Evolutionary conservation across 2,888 invertebrate genomes (phyloP).

Genomic region (Hydropsyche betteni): DNA sequence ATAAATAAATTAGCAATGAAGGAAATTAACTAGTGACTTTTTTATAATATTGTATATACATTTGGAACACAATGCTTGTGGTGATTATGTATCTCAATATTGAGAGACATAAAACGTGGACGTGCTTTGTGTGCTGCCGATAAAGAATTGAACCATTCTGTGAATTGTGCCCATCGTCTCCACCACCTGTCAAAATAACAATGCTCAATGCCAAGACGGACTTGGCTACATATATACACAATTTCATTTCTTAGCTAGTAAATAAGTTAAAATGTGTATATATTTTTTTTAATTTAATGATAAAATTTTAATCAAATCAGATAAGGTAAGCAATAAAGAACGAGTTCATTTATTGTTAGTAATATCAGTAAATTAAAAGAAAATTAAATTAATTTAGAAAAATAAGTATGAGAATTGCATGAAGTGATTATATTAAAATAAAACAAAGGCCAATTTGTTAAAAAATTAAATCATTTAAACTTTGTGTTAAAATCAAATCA

Average conservation of each 20-base stretch:
- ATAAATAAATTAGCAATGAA: neutral
- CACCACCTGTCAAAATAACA: slow-evolving; percentile 67
- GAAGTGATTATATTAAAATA: slow-evolving; percentile 12
- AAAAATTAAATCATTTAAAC: neutral
- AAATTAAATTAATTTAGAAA: slow-evolving; percentile 3
- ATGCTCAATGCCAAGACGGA: slow-evolving; percentile 45
- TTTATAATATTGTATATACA: slow-evolving; percentile 34
- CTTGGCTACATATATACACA: slow-evolving; percentile 32
- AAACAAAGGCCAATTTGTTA: slow-evolving; percentile 1
- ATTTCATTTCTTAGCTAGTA: neutral
- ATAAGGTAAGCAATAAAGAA: slow-evolving; percentile 4
- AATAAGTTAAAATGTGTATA: slow-evolving; percentile 18
- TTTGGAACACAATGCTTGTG: neutral
- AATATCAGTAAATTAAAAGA: slow-evolving; percentile 11
- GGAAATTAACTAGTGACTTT: slow-evolving; percentile 30
- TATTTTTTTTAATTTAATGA: slow-evolving; percentile 1
- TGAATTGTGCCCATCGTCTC: slow-evolving; percentile 70
- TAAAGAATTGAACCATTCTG: slow-evolving; percentile 72
- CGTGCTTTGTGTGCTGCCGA: slow-evolving; percentile 69
- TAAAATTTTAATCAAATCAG: neutral
- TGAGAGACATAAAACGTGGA: slow-evolving; percentile 73
- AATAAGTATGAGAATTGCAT: slow-evolving; percentile 15
- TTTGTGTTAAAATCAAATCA: too few relatives aligned
- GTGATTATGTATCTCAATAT: slow-evolving; percentile 60
- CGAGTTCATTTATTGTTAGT: neutral